A percentile compares a stretch with the other conserved stretches of the same genome.
phyloP scores from a whole-genome alignment of 1,140 invertebrate species.

The Holotrichia oblita region DNA sequence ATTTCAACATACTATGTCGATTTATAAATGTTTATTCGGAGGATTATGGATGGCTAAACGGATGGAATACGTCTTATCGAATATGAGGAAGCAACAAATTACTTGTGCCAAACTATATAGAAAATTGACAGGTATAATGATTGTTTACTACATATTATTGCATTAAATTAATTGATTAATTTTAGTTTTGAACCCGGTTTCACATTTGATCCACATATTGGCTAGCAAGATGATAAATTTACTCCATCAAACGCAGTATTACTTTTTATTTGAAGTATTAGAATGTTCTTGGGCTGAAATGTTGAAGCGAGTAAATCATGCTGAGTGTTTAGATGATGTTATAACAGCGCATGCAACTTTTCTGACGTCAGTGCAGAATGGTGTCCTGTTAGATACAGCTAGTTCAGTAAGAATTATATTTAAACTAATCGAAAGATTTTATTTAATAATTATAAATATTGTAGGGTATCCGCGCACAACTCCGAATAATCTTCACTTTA shows the following conservation, averaged over 20 bases:
- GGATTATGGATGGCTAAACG: slow-evolving; percentile 94
- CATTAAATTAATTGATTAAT: slow-evolving; percentile 45
- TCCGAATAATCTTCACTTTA: slow-evolving; percentile 75
- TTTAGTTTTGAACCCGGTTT: slow-evolving; percentile 72
- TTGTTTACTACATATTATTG: not conserved
- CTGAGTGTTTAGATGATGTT: slow-evolving; percentile 86
- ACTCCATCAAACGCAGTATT: slow-evolving; percentile 95
- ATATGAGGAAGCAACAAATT: slow-evolving; percentile 89
- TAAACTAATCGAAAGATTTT: too few relatives aligned
- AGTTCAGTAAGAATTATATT: slow-evolving; percentile 62
- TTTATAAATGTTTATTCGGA: slow-evolving; percentile 90
- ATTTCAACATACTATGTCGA: slow-evolving; percentile 85
- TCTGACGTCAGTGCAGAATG: slow-evolving; percentile 79
- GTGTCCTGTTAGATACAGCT: slow-evolving; percentile 81
- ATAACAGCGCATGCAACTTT: slow-evolving; percentile 88
- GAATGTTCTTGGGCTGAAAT: slow-evolving; percentile 94
- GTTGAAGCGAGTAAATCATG: slow-evolving; percentile 76
- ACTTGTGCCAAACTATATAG: slow-evolving; percentile 78
- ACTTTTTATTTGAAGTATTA: slow-evolving; percentile 93
- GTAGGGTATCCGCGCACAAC: slow-evolving; percentile 71
- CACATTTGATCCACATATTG: slow-evolving; percentile 83
- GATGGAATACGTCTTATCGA: slow-evolving; percentile 90
- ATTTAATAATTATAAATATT: too few relatives aligned
- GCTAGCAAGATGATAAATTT: slow-evolving; percentile 94
- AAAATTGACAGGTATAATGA: slow-evolving; percentile 64